phyloP scores from a whole-genome alignment of 2,888 invertebrate genomes.

The Arrhopalites spinosus region DNA sequence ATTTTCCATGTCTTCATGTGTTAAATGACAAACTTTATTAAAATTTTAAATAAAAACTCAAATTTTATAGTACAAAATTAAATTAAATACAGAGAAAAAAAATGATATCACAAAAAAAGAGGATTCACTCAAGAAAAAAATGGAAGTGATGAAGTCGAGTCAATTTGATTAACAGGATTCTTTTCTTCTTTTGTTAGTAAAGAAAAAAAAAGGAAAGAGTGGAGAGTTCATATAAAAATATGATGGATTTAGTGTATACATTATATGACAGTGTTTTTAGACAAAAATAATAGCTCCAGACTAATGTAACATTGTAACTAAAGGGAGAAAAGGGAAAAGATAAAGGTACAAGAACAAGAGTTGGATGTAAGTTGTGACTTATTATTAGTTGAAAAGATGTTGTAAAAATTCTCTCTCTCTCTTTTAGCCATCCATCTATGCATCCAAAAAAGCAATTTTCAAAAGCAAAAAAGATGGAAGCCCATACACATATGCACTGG shows the following conservation, averaged over 20 bases:
- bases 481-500: background rate
- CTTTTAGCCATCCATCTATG: slow-evolving; percentile 3
- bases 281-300: background rate
- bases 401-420: background rate
- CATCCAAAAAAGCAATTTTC: background rate
- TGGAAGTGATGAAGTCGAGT: background rate
- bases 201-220: background rate
- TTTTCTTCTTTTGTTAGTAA: background rate
- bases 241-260: background rate
- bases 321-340: background rate
- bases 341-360: background rate
- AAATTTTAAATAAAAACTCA: too few species aligned
- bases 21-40: too few species aligned
- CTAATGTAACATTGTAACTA: background rate
- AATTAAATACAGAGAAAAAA: too few species aligned
- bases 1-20: too few species aligned
- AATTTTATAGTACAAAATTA: too few species aligned
- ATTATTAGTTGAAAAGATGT: background rate
- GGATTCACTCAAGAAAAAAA: background rate
- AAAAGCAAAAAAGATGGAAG: background rate
- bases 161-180: background rate
- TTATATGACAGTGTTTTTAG: background rate
- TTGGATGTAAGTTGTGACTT: background rate
- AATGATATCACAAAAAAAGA: background rate
- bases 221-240: background rate